Evolutionary conservation across 2,888 invertebrate species (phyloP).

Genomic region (Amiota mariae): DNA sequence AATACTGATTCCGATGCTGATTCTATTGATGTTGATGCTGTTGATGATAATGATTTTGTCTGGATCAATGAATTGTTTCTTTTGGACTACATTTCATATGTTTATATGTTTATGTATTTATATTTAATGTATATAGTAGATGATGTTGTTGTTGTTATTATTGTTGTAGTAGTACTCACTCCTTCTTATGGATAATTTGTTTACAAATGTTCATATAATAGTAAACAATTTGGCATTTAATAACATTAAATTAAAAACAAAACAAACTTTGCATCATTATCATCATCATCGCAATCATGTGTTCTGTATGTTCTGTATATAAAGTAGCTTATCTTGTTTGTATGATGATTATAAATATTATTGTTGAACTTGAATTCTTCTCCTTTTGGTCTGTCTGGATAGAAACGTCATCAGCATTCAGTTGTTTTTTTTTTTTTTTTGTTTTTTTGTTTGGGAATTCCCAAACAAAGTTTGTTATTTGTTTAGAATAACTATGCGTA

Average conservation of each 20-base stretch:
- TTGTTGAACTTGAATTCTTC: conserved; percentile 53
- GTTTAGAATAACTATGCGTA: conserved; percentile 10
- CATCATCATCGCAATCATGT: neutral
- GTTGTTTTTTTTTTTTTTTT: conserved; percentile 46
- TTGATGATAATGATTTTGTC: conserved; percentile 26
- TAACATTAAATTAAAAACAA: conserved; percentile 69
- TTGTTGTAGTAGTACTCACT: conserved; percentile 3
- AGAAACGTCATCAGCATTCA: conserved; percentile 53
- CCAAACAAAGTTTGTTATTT: conserved; percentile 41
- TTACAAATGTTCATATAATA: conserved; percentile 64
- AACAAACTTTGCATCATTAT: conserved; percentile 54
- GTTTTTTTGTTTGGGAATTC: conserved; percentile 64
- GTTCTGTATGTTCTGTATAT: neutral
- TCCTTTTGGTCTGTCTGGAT: conserved; percentile 37
- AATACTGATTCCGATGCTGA: neutral
- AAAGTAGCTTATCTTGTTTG: conserved; percentile 52
- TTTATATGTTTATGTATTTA: too few relatives aligned
- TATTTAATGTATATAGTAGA: too few relatives aligned
- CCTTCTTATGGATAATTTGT: conserved; percentile 66
- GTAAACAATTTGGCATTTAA: conserved; percentile 71
- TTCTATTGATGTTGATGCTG: conserved; percentile 2
- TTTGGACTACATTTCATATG: conserved; percentile 7
- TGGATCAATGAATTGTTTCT: conserved; percentile 27
- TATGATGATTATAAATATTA: conserved; percentile 56
- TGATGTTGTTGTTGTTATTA: too few relatives aligned